Evolutionary conservation across 2,113 vertebrate genomes (phyloP).

Genomic region (Clarias macrocephalus): DNA sequence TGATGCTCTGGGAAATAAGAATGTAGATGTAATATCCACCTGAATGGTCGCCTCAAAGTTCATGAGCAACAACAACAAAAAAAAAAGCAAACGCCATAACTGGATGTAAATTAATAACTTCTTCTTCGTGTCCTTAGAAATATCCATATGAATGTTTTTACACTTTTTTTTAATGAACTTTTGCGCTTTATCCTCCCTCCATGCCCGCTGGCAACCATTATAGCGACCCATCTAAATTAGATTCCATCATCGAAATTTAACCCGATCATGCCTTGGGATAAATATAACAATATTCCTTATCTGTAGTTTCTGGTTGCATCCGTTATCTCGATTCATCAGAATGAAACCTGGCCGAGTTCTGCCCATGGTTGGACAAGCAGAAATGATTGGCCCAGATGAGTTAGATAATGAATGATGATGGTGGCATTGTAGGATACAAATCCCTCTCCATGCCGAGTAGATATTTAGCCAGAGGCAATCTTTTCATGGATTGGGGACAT

Average conservation of each 20-base stretch:
- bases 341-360: slow-evolving; percentile 28
- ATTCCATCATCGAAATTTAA: slow-evolving; percentile 7
- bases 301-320: background rate
- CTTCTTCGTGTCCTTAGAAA: too few relatives aligned
- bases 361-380: slow-evolving; percentile 16
- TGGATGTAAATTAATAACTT: background rate
- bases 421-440: slow-evolving; percentile 6
- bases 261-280: slow-evolving; percentile 22
- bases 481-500: background rate
- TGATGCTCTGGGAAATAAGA: slow-evolving; percentile 28
- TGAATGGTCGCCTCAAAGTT: background rate
- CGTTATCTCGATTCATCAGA: slow-evolving; percentile 41
- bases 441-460: background rate
- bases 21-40: background rate
- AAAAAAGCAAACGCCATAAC: background rate
- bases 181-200: background rate
- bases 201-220: background rate
- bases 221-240: background rate
- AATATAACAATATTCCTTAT: slow-evolving; percentile 39
- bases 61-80: background rate
- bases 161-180: too few relatives aligned
- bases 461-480: slow-evolving; percentile 7
- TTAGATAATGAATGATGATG: slow-evolving; percentile 25
- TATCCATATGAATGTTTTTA: too few relatives aligned
- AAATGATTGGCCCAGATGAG: slow-evolving; percentile 38